phyloP scores from a whole-genome alignment of 1,140 invertebrate species.

The Hermatobates lingyangjiaoensis region DNA sequence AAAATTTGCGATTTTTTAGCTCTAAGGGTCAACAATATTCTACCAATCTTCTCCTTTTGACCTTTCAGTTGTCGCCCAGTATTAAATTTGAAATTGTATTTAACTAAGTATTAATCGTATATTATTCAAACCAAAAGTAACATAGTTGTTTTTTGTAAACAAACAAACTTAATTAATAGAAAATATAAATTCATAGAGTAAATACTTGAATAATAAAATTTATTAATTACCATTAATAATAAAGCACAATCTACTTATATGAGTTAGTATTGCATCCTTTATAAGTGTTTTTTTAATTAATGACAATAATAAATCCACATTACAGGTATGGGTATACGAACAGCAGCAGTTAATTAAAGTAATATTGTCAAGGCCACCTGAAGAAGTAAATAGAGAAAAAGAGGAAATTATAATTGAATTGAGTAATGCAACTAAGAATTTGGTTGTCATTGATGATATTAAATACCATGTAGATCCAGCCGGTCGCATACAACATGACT shows the following conservation, averaged over 20 bases:
- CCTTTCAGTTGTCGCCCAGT: too few species aligned
- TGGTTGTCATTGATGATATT: slow-evolving; percentile 59
- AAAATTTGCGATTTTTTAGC: too few species aligned
- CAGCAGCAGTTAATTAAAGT: slow-evolving; percentile 56
- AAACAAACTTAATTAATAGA: too few species aligned
- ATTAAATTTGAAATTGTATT: too few species aligned
- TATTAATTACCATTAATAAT: too few species aligned
- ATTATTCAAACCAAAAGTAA: too few species aligned
- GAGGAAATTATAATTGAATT: slow-evolving; percentile 48
- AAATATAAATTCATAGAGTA: too few species aligned
- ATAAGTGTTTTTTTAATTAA: neutral
- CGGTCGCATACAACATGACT: slow-evolving; percentile 46
- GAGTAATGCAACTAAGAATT: slow-evolving; percentile 51
- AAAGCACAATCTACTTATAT: too few species aligned
- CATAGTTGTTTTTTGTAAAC: too few species aligned
- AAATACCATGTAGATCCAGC: slow-evolving; percentile 49
- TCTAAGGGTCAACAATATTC: too few species aligned
- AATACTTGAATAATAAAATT: neutral
- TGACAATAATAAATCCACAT: slow-evolving; percentile 10
- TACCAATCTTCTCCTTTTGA: too few species aligned
- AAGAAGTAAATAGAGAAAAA: slow-evolving; percentile 44
- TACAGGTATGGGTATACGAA: slow-evolving; percentile 67
- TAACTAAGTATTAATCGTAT: too few species aligned
- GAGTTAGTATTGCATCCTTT: slow-evolving; percentile 1
- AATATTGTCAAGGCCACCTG: slow-evolving; percentile 53